Evolutionary conservation across 2,113 vertebrate genomes (phyloP), one percentile per base, ranked within the genome.

Genomic region (Megaceryle maxima): DNA sequence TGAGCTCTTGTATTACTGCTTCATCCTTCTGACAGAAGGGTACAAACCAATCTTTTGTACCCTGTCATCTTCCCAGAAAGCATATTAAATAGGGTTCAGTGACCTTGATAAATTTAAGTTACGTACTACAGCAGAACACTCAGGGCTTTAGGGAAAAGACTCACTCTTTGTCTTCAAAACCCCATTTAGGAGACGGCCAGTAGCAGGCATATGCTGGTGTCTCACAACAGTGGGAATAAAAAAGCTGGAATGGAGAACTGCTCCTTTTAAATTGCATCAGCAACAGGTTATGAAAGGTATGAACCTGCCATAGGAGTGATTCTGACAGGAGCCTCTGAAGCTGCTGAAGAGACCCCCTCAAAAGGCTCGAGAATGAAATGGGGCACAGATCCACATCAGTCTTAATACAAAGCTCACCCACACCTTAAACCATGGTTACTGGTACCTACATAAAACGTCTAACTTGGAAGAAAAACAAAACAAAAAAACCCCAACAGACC

Each of bases 1-100:
- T 68, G 92, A 97, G 97, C 97, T 97, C 95, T 87, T 97, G 82
- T 90, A 94, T 94, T 90, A 95, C 90, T 94, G 92, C 91, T 97
- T 97, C 97, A 97, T 96, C 94, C 91, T 97, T 97, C 93, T 97
- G 96, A 98, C 95, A 98, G 96, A 39, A 97, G 82, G 87, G 94
- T 95, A 99, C 98, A 98, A 98, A 98, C 92, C 91, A 84, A 91
- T 96, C 95, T 97, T 98, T 98, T 98, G 98, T 98, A 96, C 90
- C 67, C 97, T 95, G 96, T 98, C 98, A 98, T 98, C 92, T 94
- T 96, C 92, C 93, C 97, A 97, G 97, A 98, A 94, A 97, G 97
- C 94, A 94, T 87, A 97, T 96, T 95, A 92, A 97, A 73, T 43
- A 85, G 44, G 66, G 94, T 96, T 97, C 94, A 94, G 96, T 39